Conservation (phyloP, 2,113 vertebrate genomes). For the Boleophthalmus pectinirostris region DNA sequence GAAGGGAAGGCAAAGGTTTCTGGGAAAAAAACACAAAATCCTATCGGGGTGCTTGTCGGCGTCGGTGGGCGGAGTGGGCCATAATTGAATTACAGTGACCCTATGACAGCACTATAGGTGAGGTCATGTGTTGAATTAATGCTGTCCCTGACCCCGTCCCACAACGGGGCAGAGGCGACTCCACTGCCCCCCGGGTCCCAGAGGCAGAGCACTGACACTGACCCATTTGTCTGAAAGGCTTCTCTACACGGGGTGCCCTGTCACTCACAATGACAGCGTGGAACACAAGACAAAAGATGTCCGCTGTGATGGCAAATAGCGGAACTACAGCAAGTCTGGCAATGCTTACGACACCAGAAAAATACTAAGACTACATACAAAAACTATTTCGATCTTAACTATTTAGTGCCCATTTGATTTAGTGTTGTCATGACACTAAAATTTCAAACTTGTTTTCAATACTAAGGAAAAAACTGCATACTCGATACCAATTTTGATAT, state of each 20-base stretch:
- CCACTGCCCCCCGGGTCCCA: slow-evolving; percentile 33
- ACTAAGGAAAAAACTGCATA: no score
- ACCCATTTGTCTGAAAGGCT: slow-evolving; percentile 43
- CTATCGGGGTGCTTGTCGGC: slow-evolving; percentile 19
- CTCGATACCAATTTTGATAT: no score
- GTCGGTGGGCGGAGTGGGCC: slow-evolving; percentile 28
- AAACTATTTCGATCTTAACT: no score
- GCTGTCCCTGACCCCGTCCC: slow-evolving; percentile 64
- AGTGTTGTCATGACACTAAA: no score
- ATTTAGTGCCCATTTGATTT: no score
- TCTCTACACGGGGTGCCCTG: slow-evolving; percentile 31
- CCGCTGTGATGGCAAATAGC: slow-evolving; percentile 31
- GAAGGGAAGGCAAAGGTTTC: slow-evolving; percentile 40
- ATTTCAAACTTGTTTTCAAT: no score
- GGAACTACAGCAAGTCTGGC: not conserved
- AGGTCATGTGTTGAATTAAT: slow-evolving; percentile 75
- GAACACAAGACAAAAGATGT: slow-evolving; percentile 7
- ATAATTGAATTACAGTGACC: slow-evolving; percentile 76
- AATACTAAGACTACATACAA: not conserved
- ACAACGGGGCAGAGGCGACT: slow-evolving; percentile 30
- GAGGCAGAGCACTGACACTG: slow-evolving; percentile 27
- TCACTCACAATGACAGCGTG: slow-evolving; percentile 51
- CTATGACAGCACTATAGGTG: slow-evolving; percentile 64
- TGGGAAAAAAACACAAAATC: slow-evolving; percentile 49
- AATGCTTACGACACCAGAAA: not conserved